Conservation (phyloP, 2,797 vertebrate genomes). For the Pantherophis alleghaniensis region DNA sequence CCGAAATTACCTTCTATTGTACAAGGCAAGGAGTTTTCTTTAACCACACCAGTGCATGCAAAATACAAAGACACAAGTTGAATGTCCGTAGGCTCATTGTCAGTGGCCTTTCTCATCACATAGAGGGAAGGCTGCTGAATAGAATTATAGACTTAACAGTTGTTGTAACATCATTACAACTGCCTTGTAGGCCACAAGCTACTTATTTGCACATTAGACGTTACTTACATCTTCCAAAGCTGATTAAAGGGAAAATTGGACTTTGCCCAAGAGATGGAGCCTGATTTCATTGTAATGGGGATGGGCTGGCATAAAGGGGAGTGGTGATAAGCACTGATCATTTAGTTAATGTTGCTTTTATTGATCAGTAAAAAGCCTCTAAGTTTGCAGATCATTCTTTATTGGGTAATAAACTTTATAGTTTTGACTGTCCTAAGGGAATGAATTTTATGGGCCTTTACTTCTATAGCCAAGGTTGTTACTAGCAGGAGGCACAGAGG, state of each 20-base stretch:
- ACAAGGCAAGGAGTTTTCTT: not conserved
- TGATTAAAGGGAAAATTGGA: constrained; percentile 59
- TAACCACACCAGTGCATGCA: not conserved
- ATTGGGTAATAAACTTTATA: constrained; percentile 63
- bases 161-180: constrained; percentile 48
- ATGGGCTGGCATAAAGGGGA: constrained; percentile 33
- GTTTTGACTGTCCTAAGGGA: constrained; percentile 49
- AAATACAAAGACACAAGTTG: not conserved
- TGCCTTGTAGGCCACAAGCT: constrained; percentile 40
- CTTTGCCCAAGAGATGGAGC: constrained; percentile 42
- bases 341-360: constrained; percentile 64
- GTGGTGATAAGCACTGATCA: constrained; percentile 39
- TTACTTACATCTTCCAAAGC: constrained; percentile 48
- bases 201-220: constrained; percentile 53
- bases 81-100: not conserved
- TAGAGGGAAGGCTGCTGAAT: not conserved
- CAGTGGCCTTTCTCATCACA: not conserved
- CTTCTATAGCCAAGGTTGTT: not conserved
- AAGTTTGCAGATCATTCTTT: constrained; percentile 64
- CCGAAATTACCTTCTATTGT: not conserved
- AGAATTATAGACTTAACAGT: constrained; percentile 31
- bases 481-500: constrained; percentile 6
- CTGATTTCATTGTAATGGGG: constrained; percentile 44
- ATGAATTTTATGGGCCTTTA: constrained; percentile 25
- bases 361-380: constrained; percentile 63